These are phyloP conservation scores for Charadrius vociferus DNA, from an alignment of 2,113 vertebrate genomes.

Conservation along the genomic window DNA sequence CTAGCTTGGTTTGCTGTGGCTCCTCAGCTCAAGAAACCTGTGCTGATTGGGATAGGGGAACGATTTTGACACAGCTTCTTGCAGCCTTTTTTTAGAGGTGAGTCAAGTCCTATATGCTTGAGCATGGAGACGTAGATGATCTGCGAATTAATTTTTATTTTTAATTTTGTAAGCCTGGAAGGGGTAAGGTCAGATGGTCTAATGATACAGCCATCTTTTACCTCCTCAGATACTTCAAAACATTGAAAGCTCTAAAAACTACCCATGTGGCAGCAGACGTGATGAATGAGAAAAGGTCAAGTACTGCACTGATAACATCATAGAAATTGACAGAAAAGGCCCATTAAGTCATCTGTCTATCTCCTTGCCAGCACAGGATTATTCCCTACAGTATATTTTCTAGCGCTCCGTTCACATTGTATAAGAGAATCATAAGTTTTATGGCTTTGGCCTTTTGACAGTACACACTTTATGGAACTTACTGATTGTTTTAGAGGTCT, in stretches of 20 bases:
- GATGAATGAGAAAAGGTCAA: background rate
- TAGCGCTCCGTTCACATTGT: background rate
- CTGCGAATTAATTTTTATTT: background rate
- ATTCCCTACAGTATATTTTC: constrained; percentile 2
- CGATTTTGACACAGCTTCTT: background rate
- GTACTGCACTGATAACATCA: background rate
- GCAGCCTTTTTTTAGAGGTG: background rate
- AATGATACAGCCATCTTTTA: background rate
- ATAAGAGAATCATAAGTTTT: constrained; percentile 5
- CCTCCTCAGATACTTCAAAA: background rate
- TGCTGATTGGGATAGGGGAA: background rate
- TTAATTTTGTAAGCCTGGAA: background rate
- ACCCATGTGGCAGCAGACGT: background rate
- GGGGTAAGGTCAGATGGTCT: background rate
- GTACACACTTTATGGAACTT: background rate
- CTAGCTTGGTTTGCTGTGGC: background rate
- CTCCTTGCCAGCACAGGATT: background rate
- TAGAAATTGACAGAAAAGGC: background rate
- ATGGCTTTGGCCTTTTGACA: constrained; percentile 49
- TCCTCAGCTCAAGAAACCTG: background rate
- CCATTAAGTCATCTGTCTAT: background rate
- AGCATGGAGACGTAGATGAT: background rate
- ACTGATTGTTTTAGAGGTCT: constrained; percentile 33
- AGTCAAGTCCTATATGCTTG: background rate
- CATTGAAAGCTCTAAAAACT: background rate